Evolutionary conservation across 2,797 vertebrate genomes (phyloP), one percentile per base, ranked within the genome.

Genomic region (Pipistrellus kuhlii): DNA sequence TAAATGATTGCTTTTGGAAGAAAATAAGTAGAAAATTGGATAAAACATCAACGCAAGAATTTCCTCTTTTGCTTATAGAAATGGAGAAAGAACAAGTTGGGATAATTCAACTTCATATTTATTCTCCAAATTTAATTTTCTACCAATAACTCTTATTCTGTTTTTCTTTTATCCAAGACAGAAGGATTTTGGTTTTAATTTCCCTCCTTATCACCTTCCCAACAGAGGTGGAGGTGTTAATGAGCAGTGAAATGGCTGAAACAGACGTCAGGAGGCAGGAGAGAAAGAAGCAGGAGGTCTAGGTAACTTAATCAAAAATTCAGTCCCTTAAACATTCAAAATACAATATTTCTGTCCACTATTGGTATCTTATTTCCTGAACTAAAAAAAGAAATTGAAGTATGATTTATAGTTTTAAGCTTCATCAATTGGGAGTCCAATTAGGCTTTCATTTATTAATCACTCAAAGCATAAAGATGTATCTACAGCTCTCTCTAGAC

Each of bases 351-450:
- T 48, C 76, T 78, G 15, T 21, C 21, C 17, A 41, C 7, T 30
- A 21, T 86, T 6, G 20, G 6, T 32, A 77, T 83, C 10, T 83
- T 68, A 30, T 38, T 6, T 1, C 8, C 69, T 69, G 18, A 81
- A 23, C 30, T 88, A 71, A 57, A 17, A 55, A 17, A 55, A 48
- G 0, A 86, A 93, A 69, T 51, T 4, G 1, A 81, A 35, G 53
- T 53, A 62, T 48, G 23, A 86, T 82, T 90, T 86, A 90, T 44
- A 86, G 25, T 59, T 81, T 68, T 81, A 82, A 93, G 32, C 21
- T 35, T 62, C 41, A 53, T 75, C 41, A 69, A 72, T 3, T 55
- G 38, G 51, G 46, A 76, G 6, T 57, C 72, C 82, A 71, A n/a
- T 55, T 75, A 71, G 48, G 41, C 32, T 21, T 88, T 84, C 41